phyloP scores from a whole-genome alignment of 2,888 invertebrate species.

The Dugesia japonica region DNA sequence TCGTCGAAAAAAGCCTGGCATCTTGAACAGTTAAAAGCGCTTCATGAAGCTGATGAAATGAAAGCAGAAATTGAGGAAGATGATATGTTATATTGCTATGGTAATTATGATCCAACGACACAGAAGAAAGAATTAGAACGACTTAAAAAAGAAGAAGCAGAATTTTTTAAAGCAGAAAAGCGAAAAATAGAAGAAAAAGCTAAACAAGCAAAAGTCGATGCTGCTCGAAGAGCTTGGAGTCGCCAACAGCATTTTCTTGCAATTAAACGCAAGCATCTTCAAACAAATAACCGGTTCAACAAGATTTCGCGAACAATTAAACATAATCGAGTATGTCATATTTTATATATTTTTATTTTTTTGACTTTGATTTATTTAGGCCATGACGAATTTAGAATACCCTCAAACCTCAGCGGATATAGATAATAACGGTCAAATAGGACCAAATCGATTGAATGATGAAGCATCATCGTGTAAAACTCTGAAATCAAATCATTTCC shows the following conservation, averaged over 20 bases:
- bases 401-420: not conserved
- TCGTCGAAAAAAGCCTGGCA: constrained; percentile 32
- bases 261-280: not conserved
- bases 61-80: constrained; percentile 48
- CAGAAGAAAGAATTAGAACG: constrained; percentile 33
- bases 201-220: constrained; percentile 17
- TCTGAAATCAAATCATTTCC: not conserved
- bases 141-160: constrained; percentile 30
- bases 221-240: not conserved
- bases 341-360: not conserved
- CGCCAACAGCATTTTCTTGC: not conserved
- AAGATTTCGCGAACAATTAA: not conserved
- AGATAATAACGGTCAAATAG: not conserved
- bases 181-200: not conserved
- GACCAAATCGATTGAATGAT: not conserved
- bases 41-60: constrained; percentile 50
- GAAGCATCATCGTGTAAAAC: not conserved
- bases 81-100: constrained; percentile 58
- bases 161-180: constrained; percentile 3
- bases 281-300: not conserved
- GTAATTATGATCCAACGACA: constrained; percentile 56
- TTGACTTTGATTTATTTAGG: not conserved
- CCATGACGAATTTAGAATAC: not conserved
- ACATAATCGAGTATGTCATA: not conserved
- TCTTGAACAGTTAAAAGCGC: constrained; percentile 39